A percentile compares a stretch with the other conserved stretches of the same genome.
Evolutionary conservation across 2,888 invertebrate species (phyloP).

Genomic region (Lampropteryx suffumata): DNA sequence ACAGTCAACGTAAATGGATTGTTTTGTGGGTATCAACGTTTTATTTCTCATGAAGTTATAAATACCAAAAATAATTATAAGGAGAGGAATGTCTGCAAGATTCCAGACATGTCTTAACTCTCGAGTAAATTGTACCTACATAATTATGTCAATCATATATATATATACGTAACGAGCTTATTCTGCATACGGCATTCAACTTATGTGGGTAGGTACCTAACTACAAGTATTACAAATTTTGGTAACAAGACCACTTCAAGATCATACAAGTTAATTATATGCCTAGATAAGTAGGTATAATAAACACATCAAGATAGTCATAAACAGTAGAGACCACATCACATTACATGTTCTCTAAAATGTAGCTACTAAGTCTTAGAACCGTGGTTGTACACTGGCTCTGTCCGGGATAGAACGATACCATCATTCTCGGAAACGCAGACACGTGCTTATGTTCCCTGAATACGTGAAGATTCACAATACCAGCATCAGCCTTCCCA

Average conservation of each 20-base stretch:
- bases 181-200: too few species aligned
- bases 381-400: slow-evolving; percentile 3
- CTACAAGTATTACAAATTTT: too few species aligned
- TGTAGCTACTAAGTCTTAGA: slow-evolving; percentile 4
- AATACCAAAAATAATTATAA: slow-evolving; percentile 32
- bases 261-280: neutral
- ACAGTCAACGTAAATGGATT: slow-evolving; percentile 43
- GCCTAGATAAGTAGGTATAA: neutral
- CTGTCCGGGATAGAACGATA: slow-evolving; percentile 37
- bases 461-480: slow-evolving; percentile 56
- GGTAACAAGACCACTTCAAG: neutral
- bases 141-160: too few species aligned
- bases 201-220: too few species aligned
- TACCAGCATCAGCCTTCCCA: slow-evolving; percentile 48
- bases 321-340: neutral
- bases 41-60: slow-evolving; percentile 36
- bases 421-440: slow-evolving; percentile 34
- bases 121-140: too few species aligned
- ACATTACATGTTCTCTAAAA: slow-evolving; percentile 4
- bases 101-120: slow-evolving; percentile 8
- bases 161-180: too few species aligned
- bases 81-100: slow-evolving; percentile 7
- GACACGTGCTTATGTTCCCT: slow-evolving; percentile 42
- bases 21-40: slow-evolving; percentile 37
- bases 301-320: neutral